These are phyloP conservation scores for Athalia circularis DNA, from an alignment of 2,888 invertebrate genomes.

Conservation along the genomic window DNA sequence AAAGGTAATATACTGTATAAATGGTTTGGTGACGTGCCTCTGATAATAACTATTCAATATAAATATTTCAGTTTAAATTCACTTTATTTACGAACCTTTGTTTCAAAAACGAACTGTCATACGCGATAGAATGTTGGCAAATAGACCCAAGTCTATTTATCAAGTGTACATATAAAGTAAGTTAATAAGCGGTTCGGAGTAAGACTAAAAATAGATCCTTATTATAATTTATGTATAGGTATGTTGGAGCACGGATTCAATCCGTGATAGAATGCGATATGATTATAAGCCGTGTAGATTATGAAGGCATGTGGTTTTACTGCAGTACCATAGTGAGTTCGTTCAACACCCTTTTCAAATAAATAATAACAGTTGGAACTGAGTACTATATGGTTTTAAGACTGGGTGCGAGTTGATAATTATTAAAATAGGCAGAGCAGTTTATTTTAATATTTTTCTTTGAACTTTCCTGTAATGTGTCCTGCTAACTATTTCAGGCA, in stretches of 20 bases:
- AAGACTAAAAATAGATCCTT: conserved; percentile 65
- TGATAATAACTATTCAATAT: conserved; percentile 22
- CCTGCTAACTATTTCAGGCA: conserved; percentile 36
- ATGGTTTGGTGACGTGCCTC: conserved; percentile 35
- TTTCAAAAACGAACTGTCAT: conserved; percentile 52
- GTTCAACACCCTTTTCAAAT: conserved; percentile 37
- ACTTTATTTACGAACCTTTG: conserved; percentile 26
- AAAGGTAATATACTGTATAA: conserved; percentile 65
- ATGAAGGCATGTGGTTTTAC: conserved; percentile 56
- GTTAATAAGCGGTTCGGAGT: conserved; percentile 60
- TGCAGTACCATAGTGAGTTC: conserved; percentile 47
- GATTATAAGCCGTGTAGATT: conserved; percentile 62
- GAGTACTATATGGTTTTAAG: conserved; percentile 44
- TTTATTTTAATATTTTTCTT: conserved; percentile 44
- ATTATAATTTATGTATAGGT: conserved; percentile 66
- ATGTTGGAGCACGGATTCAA: conserved; percentile 47
- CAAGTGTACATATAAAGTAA: conserved; percentile 66
- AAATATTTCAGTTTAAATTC: conserved; percentile 29
- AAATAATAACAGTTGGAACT: conserved; percentile 41
- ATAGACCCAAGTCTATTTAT: conserved; percentile 57
- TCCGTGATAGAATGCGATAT: conserved; percentile 52
- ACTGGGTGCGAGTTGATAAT: conserved; percentile 47
- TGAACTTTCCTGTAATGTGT: conserved; percentile 36
- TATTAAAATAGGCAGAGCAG: conserved; percentile 41
- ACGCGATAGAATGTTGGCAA: conserved; percentile 39